A percentile compares a stretch with the other conserved stretches of the same genome.
Evolutionary conservation across 2,113 vertebrate species (phyloP).

Genomic region (Podiceps cristatus): DNA sequence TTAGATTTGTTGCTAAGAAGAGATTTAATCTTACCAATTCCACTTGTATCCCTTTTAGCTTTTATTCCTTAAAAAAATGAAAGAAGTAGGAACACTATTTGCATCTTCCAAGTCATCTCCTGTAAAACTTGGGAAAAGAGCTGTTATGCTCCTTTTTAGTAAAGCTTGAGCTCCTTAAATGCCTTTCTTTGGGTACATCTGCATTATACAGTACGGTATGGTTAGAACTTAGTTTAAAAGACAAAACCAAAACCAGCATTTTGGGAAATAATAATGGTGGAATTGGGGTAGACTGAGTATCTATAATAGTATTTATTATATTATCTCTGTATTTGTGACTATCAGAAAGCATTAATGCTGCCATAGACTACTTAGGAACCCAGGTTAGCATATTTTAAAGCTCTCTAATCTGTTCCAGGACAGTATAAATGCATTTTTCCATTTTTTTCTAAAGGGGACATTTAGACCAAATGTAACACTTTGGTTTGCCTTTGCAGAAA

Average conservation of each 20-base stretch:
- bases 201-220: neutral
- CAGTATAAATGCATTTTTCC: neutral
- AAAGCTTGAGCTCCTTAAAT: neutral
- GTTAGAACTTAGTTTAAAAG: neutral
- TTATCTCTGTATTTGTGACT: neutral
- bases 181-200: neutral
- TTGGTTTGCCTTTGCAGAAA: conserved; percentile 58
- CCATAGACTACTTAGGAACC: neutral
- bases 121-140: neutral
- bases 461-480: neutral
- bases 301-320: neutral
- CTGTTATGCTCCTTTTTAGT: neutral
- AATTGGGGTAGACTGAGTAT: neutral
- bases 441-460: neutral
- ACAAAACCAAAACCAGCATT: neutral
- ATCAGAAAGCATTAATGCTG: neutral
- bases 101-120: neutral
- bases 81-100: neutral
- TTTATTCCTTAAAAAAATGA: neutral
- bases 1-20: neutral
- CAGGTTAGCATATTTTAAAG: neutral
- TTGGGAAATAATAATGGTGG: neutral
- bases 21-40: neutral
- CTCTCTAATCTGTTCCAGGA: neutral
- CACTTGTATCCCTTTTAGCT: neutral